These are phyloP conservation scores for Epiblema foenella DNA, from an alignment of 2,888 invertebrate species.

Conservation along the genomic window DNA sequence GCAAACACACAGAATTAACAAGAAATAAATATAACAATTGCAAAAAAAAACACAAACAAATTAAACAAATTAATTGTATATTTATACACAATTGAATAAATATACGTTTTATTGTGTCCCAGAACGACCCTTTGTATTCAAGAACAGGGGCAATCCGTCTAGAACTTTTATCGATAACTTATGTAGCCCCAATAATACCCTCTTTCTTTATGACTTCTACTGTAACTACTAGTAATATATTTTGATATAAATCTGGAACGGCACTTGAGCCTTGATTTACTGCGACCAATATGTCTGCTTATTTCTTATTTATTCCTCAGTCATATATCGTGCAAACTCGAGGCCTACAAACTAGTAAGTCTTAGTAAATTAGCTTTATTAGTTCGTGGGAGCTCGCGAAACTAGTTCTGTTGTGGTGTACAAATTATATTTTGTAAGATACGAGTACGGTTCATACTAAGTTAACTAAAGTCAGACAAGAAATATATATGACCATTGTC, in stretches of 20 bases:
- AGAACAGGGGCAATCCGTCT: not conserved
- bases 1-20: no score
- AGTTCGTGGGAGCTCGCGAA: slow-evolving; percentile 9
- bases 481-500: no score
- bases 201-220: slow-evolving; percentile 8
- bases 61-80: no score
- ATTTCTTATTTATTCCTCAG: slow-evolving; percentile 39
- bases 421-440: slow-evolving; percentile 2
- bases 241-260: slow-evolving; percentile 28
- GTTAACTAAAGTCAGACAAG: no score
- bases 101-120: no score
- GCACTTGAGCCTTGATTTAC: slow-evolving; percentile 29
- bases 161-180: not conserved
- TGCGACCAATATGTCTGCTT: slow-evolving; percentile 17
- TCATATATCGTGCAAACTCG: slow-evolving; percentile 11
- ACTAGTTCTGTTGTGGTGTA: slow-evolving; percentile 17
- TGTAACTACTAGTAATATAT: slow-evolving; percentile 20
- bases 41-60: no score
- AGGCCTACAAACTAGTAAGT: slow-evolving; percentile 21
- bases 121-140: not conserved
- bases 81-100: no score
- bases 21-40: no score
- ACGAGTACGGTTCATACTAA: not conserved
- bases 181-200: not conserved
- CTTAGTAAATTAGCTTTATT: slow-evolving; percentile 41